These are phyloP conservation scores for Sebastes goodei DNA, from an alignment of 2,797 vertebrate species.

Conservation along the genomic window DNA sequence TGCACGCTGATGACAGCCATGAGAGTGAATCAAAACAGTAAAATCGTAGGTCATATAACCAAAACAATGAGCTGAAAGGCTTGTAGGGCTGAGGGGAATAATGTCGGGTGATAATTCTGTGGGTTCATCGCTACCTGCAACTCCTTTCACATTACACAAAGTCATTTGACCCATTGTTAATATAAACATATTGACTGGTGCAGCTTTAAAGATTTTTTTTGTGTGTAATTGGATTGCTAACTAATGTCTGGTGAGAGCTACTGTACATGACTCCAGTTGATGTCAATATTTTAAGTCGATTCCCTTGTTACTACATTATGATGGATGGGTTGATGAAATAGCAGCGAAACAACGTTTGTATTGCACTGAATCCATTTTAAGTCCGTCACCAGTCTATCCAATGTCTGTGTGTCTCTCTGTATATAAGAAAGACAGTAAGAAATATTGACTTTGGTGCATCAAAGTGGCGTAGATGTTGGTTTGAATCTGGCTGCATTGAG, in stretches of 20 bases:
- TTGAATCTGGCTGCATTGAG: background rate
- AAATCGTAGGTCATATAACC: background rate
- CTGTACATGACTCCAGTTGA: constrained; percentile 6
- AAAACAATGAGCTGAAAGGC: background rate
- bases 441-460: constrained; percentile 19
- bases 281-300: constrained; percentile 38
- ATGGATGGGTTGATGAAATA: constrained; percentile 44
- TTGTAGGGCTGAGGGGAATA: background rate
- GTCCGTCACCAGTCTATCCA: background rate
- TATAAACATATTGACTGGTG: constrained; percentile 35
- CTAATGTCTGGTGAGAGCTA: constrained; percentile 1
- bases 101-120: background rate
- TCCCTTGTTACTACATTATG: constrained; percentile 36
- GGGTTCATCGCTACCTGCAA: background rate
- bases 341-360: constrained; percentile 7
- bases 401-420: background rate
- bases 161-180: constrained; percentile 22
- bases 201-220: constrained; percentile 29
- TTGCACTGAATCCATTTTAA: background rate
- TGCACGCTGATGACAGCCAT: background rate
- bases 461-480: background rate
- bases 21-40: background rate
- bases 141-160: background rate
- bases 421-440: constrained; percentile 1
- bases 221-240: constrained; percentile 12